Conservation (phyloP, 2,888 invertebrate species). For the Scelioninae gen. 1 region DNA sequence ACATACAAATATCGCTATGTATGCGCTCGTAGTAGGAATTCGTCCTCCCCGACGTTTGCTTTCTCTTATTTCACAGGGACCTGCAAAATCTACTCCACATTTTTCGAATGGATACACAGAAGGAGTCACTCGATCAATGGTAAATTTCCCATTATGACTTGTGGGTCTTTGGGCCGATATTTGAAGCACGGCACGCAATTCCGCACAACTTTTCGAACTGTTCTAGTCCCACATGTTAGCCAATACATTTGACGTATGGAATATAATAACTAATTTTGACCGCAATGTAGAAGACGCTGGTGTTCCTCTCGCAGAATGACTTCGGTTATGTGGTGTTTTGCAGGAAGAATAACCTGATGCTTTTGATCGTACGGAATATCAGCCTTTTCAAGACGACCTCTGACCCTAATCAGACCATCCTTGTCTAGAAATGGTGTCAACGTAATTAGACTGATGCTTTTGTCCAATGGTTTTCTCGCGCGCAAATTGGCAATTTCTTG, state of each 20-base stretch:
- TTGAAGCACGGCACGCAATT: conserved; percentile 9
- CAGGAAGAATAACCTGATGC: conserved; percentile 11
- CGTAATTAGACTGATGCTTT: too few relatives aligned
- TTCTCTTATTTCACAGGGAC: too few relatives aligned
- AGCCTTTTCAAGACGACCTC: neutral
- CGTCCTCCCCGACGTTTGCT: too few relatives aligned
- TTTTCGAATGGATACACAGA: conserved; percentile 30
- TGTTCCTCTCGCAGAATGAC: conserved; percentile 7
- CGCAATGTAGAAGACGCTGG: conserved; percentile 7
- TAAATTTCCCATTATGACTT: conserved; percentile 45
- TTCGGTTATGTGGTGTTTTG: conserved; percentile 11
- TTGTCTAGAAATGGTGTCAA: conserved; percentile 2
- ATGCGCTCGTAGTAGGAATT: too few relatives aligned
- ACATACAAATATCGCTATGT: too few relatives aligned
- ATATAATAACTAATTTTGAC: conserved; percentile 4
- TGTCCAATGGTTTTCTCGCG: too few relatives aligned
- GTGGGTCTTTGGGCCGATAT: neutral
- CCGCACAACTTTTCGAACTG: conserved; percentile 26
- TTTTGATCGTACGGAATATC: conserved; percentile 14
- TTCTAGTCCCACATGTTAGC: conserved; percentile 29
- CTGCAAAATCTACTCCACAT: neutral
- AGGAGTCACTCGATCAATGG: conserved; percentile 30
- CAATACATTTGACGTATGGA: conserved; percentile 9
- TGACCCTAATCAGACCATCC: conserved; percentile 4
- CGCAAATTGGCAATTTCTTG: too few relatives aligned